Evolutionary conservation across 2,113 vertebrate genomes (phyloP).

Genomic region (Centropus bengalensis): DNA sequence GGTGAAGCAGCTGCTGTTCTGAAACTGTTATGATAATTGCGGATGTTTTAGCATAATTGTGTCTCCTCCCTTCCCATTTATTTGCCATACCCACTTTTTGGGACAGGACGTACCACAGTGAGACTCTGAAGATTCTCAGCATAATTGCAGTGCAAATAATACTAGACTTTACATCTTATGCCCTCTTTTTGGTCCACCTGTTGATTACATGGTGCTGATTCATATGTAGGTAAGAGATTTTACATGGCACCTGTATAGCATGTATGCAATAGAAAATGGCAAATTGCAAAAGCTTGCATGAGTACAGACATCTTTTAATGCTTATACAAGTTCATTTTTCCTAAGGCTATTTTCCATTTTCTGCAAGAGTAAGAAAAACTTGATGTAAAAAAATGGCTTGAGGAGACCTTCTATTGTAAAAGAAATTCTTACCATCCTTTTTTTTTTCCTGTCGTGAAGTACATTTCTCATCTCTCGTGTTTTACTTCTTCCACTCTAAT

Average conservation of each 20-base stretch:
- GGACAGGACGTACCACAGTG: background rate
- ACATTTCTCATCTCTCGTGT: background rate
- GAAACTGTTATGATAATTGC: constrained; percentile 9
- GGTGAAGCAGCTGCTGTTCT: background rate
- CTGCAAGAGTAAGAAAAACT: background rate
- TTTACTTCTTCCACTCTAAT: background rate
- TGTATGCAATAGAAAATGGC: background rate
- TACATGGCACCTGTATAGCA: background rate
- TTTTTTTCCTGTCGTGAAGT: background rate
- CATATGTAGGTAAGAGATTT: background rate
- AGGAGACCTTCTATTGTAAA: background rate
- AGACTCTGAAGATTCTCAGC: background rate
- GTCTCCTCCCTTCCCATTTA: background rate
- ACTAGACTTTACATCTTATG: background rate
- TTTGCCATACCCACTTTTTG: background rate
- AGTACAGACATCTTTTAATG: background rate
- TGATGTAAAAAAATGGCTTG: background rate
- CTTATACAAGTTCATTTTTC: background rate
- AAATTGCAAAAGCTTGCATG: background rate
- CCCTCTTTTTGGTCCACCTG: background rate
- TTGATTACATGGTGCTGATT: background rate
- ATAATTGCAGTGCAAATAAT: background rate
- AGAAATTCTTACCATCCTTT: background rate
- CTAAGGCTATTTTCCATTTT: background rate
- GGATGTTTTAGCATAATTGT: background rate